These are phyloP conservation scores for Ectropis crepuscularia DNA, from an alignment of 2,888 invertebrate species.

Conservation along the genomic window DNA sequence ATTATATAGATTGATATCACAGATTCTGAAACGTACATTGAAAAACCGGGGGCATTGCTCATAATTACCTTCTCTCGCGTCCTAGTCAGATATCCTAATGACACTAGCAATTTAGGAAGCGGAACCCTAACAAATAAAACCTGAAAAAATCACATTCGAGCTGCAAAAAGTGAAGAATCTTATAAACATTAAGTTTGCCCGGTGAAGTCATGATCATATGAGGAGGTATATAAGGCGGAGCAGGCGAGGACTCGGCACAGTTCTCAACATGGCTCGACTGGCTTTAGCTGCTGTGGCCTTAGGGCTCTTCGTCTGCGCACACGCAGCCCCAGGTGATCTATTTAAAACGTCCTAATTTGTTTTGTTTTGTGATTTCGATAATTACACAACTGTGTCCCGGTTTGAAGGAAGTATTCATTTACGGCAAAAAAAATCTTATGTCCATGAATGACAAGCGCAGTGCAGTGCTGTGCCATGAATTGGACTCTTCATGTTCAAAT, in stretches of 20 bases:
- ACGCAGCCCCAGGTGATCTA: conserved; percentile 63
- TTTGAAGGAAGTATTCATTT: too few relatives aligned
- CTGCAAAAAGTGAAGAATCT: conserved; percentile 66
- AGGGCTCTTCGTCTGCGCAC: conserved; percentile 65
- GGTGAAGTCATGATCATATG: conserved; percentile 55
- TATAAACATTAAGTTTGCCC: conserved; percentile 54
- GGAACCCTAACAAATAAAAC: conserved; percentile 48
- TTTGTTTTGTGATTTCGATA: too few relatives aligned
- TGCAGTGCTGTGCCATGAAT: too few relatives aligned
- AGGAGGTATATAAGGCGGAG: conserved; percentile 57
- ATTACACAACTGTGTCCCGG: too few relatives aligned
- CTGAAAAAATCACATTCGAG: conserved; percentile 48
- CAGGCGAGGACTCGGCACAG: conserved; percentile 46
- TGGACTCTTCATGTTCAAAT: too few relatives aligned
- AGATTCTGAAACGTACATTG: too few relatives aligned
- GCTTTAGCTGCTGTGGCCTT: conserved; percentile 63
- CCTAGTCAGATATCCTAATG: not conserved
- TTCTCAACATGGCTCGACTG: conserved; percentile 66
- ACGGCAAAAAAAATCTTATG: too few relatives aligned
- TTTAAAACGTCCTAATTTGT: too few relatives aligned
- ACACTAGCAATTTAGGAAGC: conserved; percentile 13
- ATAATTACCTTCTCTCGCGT: too few relatives aligned
- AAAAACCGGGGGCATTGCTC: too few relatives aligned
- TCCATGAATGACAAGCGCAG: too few relatives aligned
- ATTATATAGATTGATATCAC: too few relatives aligned